phyloP scores from a whole-genome alignment of 2,113 vertebrate species.

The Nettapus auritus region DNA sequence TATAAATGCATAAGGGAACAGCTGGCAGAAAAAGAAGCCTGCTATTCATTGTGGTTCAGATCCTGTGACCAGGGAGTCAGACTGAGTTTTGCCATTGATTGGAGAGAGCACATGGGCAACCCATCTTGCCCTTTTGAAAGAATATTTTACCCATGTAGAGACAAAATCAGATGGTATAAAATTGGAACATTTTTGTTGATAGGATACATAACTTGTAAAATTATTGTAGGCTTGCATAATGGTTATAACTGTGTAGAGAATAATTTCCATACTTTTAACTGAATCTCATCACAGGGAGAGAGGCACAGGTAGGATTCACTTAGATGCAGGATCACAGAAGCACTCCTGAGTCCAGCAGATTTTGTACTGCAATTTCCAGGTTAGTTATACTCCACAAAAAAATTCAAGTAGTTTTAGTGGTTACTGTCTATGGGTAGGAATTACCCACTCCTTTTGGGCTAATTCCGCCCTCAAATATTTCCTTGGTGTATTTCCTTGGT shows the following conservation, averaged over 20 bases:
- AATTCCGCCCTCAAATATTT: background rate
- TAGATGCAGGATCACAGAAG: background rate
- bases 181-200: background rate
- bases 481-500: background rate
- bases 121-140: background rate
- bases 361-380: background rate
- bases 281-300: background rate
- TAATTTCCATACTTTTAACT: background rate
- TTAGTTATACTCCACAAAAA: background rate
- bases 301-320: background rate
- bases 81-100: background rate
- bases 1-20: slow-evolving; percentile 5
- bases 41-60: background rate
- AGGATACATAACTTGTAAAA: background rate
- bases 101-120: background rate
- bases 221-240: background rate
- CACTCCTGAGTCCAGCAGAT: background rate
- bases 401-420: background rate
- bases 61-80: background rate
- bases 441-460: background rate
- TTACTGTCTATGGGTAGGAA: background rate
- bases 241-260: background rate
- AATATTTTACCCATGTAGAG: background rate
- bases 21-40: background rate
- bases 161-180: background rate